Evolutionary conservation across 2,113 vertebrate species (phyloP), one percentile per base, ranked within the genome.

Genomic region (Nyctereutes procyonoides): DNA sequence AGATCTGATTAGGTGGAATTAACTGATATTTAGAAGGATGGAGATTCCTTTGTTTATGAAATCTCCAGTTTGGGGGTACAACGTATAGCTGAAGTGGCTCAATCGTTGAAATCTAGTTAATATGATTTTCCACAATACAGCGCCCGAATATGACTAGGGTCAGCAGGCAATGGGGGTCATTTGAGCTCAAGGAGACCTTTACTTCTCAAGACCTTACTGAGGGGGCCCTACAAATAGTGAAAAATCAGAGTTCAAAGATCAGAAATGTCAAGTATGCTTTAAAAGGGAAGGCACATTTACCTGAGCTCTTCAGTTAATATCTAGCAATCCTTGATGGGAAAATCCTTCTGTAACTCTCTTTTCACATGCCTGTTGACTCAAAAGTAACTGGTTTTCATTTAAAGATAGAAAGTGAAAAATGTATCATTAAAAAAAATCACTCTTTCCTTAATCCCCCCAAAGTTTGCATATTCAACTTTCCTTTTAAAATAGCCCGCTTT

Each of bases 1-100:
- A 95, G 93, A 90, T 98, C 94, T 98, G 97, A 97, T 98, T 97
- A 95, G 96, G 86, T 97, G 91, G 95, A 96, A 89, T 98, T 98
- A 98, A 95, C 94, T 94, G 85, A 97, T 96, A 97, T 95, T 97
- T 98, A 97, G 97, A 95, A 96, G 88, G 79, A 86, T 60, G 81
- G 92, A 90, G 77, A 76, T 89, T 80, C 56, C 86, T 97, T 96
- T 98, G 90, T 88, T 95, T 98, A 97, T 97, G 96, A 93, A 97
- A 96, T 98, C 88, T 98, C 67, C 73, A 81, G 35, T 90, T 95
- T 86, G 26, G 35, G 90, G 93, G 48, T 60, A 91, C 35, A 93
- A 22, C 81, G 5, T 90, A 35, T 79, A 82, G 51, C 43, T n/a
- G 5, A 86, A 90, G 69, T 88, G 81, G 74, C 62, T 43, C 38